Base-by-base conservation (phyloP, 1,140 invertebrate species). In the Leucophenga varia region DNA sequence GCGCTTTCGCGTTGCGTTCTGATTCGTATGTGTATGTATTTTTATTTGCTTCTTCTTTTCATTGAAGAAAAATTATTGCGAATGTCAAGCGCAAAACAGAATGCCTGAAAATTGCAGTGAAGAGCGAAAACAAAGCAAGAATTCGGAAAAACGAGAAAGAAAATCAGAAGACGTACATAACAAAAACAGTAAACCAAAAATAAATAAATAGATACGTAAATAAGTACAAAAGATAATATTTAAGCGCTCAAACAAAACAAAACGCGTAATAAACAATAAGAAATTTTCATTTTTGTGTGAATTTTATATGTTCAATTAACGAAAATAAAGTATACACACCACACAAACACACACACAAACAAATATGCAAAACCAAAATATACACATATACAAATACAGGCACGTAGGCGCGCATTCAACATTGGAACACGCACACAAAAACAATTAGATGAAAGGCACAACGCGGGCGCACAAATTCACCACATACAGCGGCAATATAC, bases 21-120 rank as follows among this genome's bases (percentile, higher is more conserved):
- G 45, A 57, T 52, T 57, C 57, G 55, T 54, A 57, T 57, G 55
- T 57, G 54, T 52, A 34, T 34, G 31, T 34, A 34, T 65, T 65
- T 67, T 44, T 36, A 47, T 39, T 42, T 40, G 58, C 65, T 52
- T 67, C 59, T 57, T 63, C 67, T 63, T 57, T 67, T 63, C 63
- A 67, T 67, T 67, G 63, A 67, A 54, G 52, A 25, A 61, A 67
- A 67, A 67, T 67, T 67, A 67, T 65, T 65, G 61, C 63, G 63
- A 67, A 67, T 63, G 48, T 28, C 55, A 50, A 50, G 53, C 63
- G 51, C 63, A 67, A 59, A 67, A 67, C 63, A 67, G 63, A 67
- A 67, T 67, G 37, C 53, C 55, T 57, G 22, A 50, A 64, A 65
- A 65, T 59, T 65, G 61, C 61, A 65, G 59, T 58, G 61, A 67